phyloP scores from a whole-genome alignment of 2,888 invertebrate genomes.

The Sinelater perroti region DNA sequence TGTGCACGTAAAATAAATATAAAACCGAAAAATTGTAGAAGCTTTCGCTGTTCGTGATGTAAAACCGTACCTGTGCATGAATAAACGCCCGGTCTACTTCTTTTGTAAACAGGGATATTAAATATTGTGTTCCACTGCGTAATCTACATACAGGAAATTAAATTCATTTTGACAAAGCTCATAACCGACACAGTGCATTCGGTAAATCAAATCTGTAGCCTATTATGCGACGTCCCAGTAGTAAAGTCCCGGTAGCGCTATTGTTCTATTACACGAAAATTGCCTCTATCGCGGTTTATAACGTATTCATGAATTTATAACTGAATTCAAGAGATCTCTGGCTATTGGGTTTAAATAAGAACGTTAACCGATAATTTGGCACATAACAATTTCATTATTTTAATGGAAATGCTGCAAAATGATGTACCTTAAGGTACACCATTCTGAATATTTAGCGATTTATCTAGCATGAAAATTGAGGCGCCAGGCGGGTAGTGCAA shows the following conservation, averaged over 20 bases:
- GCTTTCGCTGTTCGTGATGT: slow-evolving; percentile 9
- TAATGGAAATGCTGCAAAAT: no score
- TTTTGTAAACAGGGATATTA: slow-evolving; percentile 38
- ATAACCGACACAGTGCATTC: slow-evolving; percentile 38
- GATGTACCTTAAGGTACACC: no score
- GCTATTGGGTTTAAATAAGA: no score
- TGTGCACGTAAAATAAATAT: slow-evolving; percentile 8
- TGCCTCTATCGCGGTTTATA: slow-evolving; percentile 32
- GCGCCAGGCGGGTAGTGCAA: slow-evolving; percentile 19
- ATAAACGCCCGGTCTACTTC: slow-evolving; percentile 30
- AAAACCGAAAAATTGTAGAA: neutral
- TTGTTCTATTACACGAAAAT: slow-evolving; percentile 36
- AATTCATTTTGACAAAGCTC: slow-evolving; percentile 44
- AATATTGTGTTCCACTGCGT: slow-evolving; percentile 37
- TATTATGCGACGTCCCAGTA: slow-evolving; percentile 36
- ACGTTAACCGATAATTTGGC: no score
- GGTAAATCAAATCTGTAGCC: slow-evolving; percentile 40
- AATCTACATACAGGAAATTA: slow-evolving; percentile 46
- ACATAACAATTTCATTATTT: no score
- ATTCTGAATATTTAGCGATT: no score
- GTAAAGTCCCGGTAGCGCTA: slow-evolving; percentile 37
- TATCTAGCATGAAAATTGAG: no score
- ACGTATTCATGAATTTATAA: slow-evolving; percentile 31
- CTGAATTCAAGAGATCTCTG: slow-evolving; percentile 23
- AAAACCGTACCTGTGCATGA: slow-evolving; percentile 2